Evolutionary conservation across 2,797 vertebrate genomes (phyloP).

Genomic region (Aphelocoma californica): DNA sequence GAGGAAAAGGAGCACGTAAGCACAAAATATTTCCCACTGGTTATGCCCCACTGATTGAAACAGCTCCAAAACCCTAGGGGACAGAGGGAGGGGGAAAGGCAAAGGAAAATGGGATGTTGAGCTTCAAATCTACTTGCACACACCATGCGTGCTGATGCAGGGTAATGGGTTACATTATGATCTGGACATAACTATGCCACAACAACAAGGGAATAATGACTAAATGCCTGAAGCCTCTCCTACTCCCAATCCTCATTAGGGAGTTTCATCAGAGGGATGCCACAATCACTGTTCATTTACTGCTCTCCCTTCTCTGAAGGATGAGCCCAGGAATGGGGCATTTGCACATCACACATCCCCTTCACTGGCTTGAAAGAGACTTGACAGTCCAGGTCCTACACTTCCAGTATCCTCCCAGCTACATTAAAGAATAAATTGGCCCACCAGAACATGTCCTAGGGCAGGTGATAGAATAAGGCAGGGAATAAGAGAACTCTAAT

Average conservation of each 20-base stretch:
- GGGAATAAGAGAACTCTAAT: background rate
- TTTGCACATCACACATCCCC: background rate
- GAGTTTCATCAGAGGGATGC: background rate
- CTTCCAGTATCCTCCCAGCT: background rate
- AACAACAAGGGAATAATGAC: background rate
- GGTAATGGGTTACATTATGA: background rate
- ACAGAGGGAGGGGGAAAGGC: background rate
- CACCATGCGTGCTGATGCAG: fast-evolving
- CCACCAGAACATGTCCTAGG: background rate
- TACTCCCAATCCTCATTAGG: background rate
- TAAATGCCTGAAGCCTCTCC: background rate
- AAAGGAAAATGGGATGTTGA: background rate
- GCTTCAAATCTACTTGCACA: background rate
- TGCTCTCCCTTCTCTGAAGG: background rate
- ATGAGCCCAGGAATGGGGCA: background rate
- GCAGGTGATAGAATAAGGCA: background rate
- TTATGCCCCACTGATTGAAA: background rate
- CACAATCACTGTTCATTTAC: background rate
- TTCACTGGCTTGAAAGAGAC: background rate
- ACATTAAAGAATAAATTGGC: background rate
- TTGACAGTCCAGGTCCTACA: background rate
- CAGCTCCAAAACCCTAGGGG: background rate
- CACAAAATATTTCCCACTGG: background rate
- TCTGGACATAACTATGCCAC: background rate
- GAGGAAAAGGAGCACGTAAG: background rate